Percentiles rank a stretch among this genome's conserved stretches.
Conservation (phyloP, 1,140 invertebrate species). For the Lordiphosa collinella region DNA sequence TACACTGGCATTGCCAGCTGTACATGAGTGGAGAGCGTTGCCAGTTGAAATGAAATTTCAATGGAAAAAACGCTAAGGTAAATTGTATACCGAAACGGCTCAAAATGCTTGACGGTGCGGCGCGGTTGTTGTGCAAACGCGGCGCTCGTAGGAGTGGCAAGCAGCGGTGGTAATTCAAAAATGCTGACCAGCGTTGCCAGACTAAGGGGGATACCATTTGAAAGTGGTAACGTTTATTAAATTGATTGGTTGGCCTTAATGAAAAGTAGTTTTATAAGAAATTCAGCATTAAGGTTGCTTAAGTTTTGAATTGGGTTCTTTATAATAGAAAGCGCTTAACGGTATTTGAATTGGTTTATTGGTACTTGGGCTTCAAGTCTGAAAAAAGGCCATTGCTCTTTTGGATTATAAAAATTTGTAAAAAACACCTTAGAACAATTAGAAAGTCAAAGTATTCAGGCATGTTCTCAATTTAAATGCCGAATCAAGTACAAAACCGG, state of each 20-base stretch:
- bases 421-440: too few species aligned
- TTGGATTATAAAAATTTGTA: too few species aligned
- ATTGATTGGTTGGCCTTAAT: conserved; percentile 23
- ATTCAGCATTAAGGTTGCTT: too few species aligned
- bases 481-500: too few species aligned
- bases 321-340: too few species aligned
- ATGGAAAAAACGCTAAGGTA: conserved; percentile 43
- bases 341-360: too few species aligned
- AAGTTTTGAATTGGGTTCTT: too few species aligned
- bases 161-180: conserved; percentile 43
- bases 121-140: conserved; percentile 61
- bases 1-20: conserved; percentile 42
- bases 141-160: conserved; percentile 59
- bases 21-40: conserved; percentile 37
- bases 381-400: too few species aligned
- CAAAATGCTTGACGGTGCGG: neutral
- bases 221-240: conserved; percentile 25
- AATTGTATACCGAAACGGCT: conserved; percentile 35
- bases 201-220: neutral
- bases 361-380: too few species aligned
- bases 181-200: conserved; percentile 36
- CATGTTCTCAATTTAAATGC: too few species aligned
- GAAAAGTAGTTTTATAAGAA: neutral
- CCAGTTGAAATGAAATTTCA: conserved; percentile 40
- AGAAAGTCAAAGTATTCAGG: too few species aligned